Percentiles rank a stretch among this genome's conserved stretches.
phyloP scores from a whole-genome alignment of 2,113 vertebrate genomes.

The Mormoops blainvillei region DNA sequence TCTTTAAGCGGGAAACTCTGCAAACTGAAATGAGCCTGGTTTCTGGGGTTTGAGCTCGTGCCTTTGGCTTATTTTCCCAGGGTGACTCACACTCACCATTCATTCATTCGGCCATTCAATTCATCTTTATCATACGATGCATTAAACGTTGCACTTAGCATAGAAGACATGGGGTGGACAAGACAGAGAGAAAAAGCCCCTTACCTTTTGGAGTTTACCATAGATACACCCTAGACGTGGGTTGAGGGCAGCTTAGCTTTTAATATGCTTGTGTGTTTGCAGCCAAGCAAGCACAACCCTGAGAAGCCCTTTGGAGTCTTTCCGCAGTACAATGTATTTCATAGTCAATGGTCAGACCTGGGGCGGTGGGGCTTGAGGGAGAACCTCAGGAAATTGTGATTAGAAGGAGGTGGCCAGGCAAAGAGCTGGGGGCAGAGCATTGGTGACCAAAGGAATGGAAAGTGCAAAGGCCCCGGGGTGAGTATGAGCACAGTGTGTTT shows the following conservation, averaged over 20 bases:
- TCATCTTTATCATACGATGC: neutral
- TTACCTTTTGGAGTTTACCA: neutral
- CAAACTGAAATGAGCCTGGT: neutral
- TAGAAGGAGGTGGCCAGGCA: neutral
- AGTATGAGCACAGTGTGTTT: neutral
- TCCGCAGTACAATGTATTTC: too few relatives aligned
- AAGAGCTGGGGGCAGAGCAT: neutral
- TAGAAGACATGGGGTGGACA: neutral
- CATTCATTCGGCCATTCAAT: neutral
- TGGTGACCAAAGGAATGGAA: neutral
- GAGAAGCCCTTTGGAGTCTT: neutral
- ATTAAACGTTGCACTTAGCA: neutral
- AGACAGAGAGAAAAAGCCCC: neutral
- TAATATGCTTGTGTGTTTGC: neutral
- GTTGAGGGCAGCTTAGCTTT: neutral
- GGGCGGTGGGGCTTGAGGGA: too few relatives aligned
- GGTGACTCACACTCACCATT: neutral
- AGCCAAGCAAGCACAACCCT: fast-evolving
- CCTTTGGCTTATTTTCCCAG: neutral
- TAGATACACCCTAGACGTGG: too few relatives aligned
- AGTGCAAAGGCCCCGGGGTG: neutral
- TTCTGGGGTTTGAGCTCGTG: neutral
- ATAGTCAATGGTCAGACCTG: neutral
- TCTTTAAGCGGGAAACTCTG: neutral
- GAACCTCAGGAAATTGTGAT: neutral